A percentile compares a stretch with the other conserved stretches of the same genome.
Conservation (phyloP, 2,113 vertebrate genomes). For the Perognathus longimembris region DNA sequence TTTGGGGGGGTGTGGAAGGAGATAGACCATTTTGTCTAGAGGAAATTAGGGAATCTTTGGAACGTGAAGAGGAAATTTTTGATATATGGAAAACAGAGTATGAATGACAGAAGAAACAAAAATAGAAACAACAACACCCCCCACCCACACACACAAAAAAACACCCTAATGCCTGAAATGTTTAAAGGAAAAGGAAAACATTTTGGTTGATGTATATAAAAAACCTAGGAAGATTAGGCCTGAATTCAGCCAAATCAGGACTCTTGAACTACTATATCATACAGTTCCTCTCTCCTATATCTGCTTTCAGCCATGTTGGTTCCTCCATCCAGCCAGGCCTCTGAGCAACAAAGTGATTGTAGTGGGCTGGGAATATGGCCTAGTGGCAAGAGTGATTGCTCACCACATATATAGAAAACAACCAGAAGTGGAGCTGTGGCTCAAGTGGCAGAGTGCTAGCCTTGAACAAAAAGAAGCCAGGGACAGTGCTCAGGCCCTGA, state of each 20-base stretch:
- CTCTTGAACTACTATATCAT: neutral
- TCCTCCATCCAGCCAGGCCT: neutral
- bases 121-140: neutral
- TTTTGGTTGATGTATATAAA: neutral
- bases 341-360: neutral
- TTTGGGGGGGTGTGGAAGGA: neutral
- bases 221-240: neutral
- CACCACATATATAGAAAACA: no score
- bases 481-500: no score
- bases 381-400: no score
- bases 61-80: neutral
- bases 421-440: no score
- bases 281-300: neutral
- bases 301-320: neutral
- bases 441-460: no score
- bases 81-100: neutral
- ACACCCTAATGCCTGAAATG: neutral
- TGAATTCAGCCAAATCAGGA: neutral
- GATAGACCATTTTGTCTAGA: neutral
- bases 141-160: no score
- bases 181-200: neutral
- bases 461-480: no score
- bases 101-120: neutral
- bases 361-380: no score
- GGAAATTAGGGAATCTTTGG: neutral